phyloP scores from a whole-genome alignment of 2,888 invertebrate species.

The Troilus luridus region DNA sequence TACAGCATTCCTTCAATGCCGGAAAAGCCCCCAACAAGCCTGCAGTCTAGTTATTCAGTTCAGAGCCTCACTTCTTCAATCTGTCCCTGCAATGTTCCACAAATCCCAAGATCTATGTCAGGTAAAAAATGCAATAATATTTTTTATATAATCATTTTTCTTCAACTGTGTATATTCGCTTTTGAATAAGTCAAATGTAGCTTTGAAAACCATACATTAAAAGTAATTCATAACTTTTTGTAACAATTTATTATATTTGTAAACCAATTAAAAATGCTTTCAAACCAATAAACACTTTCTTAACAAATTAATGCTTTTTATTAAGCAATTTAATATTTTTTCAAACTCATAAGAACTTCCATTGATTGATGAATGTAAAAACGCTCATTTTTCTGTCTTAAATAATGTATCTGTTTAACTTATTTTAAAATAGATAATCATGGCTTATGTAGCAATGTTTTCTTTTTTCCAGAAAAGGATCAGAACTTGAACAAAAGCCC shows the following conservation, averaged over 20 bases:
- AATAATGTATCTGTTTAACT: no score
- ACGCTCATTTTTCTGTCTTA: not conserved
- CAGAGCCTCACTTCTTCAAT: slow-evolving; percentile 62
- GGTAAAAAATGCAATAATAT: slow-evolving; percentile 45
- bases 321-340: not conserved
- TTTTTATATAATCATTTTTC: not conserved
- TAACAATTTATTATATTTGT: no score
- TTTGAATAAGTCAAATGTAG: not conserved
- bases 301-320: not conserved
- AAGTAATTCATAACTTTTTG: no score
- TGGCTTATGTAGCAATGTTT: not conserved
- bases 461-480: slow-evolving; percentile 40
- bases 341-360: not conserved
- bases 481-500: slow-evolving; percentile 57
- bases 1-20: slow-evolving; percentile 60
- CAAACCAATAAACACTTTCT: no score
- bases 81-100: slow-evolving; percentile 62
- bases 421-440: not conserved
- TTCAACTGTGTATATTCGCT: not conserved
- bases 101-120: slow-evolving; percentile 51
- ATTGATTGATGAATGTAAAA: not conserved
- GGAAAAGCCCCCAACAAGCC: slow-evolving; percentile 60
- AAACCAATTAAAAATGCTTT: no score
- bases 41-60: slow-evolving; percentile 62
- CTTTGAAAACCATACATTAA: not conserved